These are phyloP conservation scores for Dicyrtoma fusca DNA, from an alignment of 2,888 invertebrate genomes.

Conservation along the genomic window DNA sequence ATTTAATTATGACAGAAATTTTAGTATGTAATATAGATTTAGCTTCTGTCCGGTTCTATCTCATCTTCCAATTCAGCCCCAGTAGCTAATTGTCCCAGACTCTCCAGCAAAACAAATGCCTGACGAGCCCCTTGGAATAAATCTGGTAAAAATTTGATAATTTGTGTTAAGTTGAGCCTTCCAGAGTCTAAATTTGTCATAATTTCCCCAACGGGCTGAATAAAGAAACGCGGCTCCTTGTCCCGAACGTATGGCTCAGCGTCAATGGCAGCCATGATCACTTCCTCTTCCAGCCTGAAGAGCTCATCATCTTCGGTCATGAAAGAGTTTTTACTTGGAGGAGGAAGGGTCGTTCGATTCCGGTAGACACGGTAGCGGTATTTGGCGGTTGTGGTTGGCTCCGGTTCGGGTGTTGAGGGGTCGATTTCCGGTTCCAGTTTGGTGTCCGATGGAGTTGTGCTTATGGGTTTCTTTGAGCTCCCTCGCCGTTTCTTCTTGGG, in stretches of 20 bases:
- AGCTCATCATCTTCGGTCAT: constrained; percentile 52
- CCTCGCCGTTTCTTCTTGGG: not conserved
- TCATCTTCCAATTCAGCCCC: constrained; percentile 22
- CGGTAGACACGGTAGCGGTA: not conserved
- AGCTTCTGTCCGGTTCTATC: too few species aligned
- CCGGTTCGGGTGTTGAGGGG: not conserved
- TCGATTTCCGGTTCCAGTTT: not conserved
- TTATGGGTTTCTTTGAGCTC: not conserved
- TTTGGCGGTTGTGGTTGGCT: constrained; percentile 12
- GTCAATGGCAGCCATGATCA: constrained; percentile 43
- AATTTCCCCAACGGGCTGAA: constrained; percentile 42
- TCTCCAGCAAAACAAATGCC: constrained; percentile 51
- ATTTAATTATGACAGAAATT: too few species aligned
- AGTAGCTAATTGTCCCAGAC: constrained; percentile 43
- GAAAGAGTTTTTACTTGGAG: not conserved
- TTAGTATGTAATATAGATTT: too few species aligned
- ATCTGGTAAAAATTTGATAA: constrained; percentile 50
- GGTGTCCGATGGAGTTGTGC: not conserved
- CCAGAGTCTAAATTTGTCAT: constrained; percentile 40
- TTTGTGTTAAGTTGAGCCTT: constrained; percentile 47
- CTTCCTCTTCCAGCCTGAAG: constrained; percentile 44
- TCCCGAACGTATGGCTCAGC: constrained; percentile 45
- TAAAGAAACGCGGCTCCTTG: constrained; percentile 46
- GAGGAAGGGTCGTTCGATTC: constrained; percentile 2
- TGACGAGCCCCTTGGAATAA: constrained; percentile 53